Evolutionary conservation across 2,113 vertebrate genomes (phyloP), one percentile per base, ranked within the genome.

Genomic region (Pipra filicauda): DNA sequence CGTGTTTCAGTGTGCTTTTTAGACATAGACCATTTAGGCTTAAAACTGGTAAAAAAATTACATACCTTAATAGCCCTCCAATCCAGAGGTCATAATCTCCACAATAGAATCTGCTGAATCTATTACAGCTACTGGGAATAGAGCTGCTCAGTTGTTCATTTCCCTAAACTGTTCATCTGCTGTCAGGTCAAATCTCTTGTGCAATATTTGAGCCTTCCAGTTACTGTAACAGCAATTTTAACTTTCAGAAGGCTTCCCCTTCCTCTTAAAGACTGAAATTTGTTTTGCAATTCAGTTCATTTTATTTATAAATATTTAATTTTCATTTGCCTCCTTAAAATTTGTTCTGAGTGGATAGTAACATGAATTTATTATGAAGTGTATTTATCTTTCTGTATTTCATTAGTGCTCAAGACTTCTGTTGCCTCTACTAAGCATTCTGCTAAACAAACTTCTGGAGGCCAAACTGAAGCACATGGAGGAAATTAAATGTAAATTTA

Each of bases 221-320:
- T 96, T 97, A 95, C 96, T 90, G 94, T 96, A 97, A 97, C 65
- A 94, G 93, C 93, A 95, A 96, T 95, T 94, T 82, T 72, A 89
- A 67, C 88, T 91, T 95, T 96, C 93, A 96, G 75, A 94, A 95
- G 88, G 81, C 71, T 96, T 97, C 88, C 85, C 77, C 78, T 96
- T 96, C 85, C 94, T 96, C 91, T 96, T 89, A 79, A 90, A 89
- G 78, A 62, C 55, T 80, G 85, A 91, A 89, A 93, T 88, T 80
- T 88, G 72, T 96, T 96, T 96, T 96, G 95, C 94, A 93, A 83
- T 91, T 90, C 46, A 24, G 93, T 72, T 89, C 62, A 88, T 97
- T 92, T 95, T 92, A 79, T 93, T 96, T 96, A 96, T 95, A 97
- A 97, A 96, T 96, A 97, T 97, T 97, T 97, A 95, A 96, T 97